Evolutionary conservation across 2,113 vertebrate species (phyloP), one percentile per base, ranked within the genome.

Genomic region (Rhinoptilus africanus): DNA sequence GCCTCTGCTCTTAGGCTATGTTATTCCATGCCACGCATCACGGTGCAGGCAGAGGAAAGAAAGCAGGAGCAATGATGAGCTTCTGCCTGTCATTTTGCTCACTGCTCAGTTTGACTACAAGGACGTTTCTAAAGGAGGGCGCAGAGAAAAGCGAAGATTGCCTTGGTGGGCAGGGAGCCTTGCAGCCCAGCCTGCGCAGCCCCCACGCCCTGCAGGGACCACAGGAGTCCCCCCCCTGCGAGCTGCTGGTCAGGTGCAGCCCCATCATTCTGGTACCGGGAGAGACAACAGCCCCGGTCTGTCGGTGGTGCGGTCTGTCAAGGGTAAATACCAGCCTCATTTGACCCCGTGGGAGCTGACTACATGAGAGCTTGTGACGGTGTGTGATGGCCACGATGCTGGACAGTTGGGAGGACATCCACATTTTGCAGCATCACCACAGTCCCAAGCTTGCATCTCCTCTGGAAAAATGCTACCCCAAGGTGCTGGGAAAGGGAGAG

Each of bases 331-430:
- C 4, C 80, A 72, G 51, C 62, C 37, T 34, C 4, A 3, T 13
- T 39, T 45, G 50, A 28, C 51, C n/a, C 54, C 3, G 8, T 30
- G 39, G 11, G 39, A 39, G 39, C 39, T 39, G n/a, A 43, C 20
- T 4, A 2, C 19, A 13, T 0, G 0, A 45, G 45, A 28, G 51
- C 19, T 53, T 6, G 27, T 12, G 64, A 9, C 3, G 1, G 17
- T 72, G 43, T 47, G 28, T 14, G 69, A 7, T 56, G 60, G 69
- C 80, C 64, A 28, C 93, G 63, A 0, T 0, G 0, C 26, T 47
- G 62, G n/a, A 35, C 10, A 8, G 50, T 1, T 69, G 77, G 69
- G 43, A 45, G 64, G 19, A 56, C 23, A 4, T 3, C 10, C 37
- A 10, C 0, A 0, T 30, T 74, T 50, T 77, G 15, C 50, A 80